phyloP scores from a whole-genome alignment of 2,113 vertebrate genomes.

The Phylloscopus trochiloides region DNA sequence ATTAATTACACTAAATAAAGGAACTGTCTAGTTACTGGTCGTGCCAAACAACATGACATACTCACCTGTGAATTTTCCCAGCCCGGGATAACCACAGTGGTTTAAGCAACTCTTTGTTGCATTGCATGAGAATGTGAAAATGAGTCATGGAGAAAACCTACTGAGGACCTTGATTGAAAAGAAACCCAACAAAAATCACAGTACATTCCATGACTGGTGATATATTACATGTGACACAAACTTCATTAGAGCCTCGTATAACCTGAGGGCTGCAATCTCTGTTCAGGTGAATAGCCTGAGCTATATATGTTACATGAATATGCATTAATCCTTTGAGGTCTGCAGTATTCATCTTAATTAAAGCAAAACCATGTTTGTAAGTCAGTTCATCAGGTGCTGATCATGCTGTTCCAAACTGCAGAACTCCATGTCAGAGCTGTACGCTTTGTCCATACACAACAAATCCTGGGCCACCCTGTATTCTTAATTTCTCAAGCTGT shows the following conservation, averaged over 20 bases:
- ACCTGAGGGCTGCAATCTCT: not conserved
- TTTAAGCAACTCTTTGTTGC: not conserved
- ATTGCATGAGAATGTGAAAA: not conserved
- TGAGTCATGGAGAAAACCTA: conserved; percentile 7
- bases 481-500: not conserved
- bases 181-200: not conserved
- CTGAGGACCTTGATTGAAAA: not conserved
- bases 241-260: not conserved
- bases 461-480: not conserved
- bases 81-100: not conserved
- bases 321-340: not conserved
- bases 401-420: not conserved
- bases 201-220: not conserved
- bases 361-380: not conserved
- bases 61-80: conserved; percentile 61
- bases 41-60: conserved; percentile 25
- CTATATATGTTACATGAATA: not conserved
- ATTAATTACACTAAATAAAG: conserved; percentile 46
- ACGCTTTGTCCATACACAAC: not conserved
- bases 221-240: not conserved
- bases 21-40: conserved; percentile 3
- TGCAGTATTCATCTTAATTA: not conserved
- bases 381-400: not conserved
- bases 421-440: not conserved
- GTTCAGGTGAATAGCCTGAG: not conserved